Conservation (phyloP, 2,888 invertebrate genomes). For the Limnephilus marmoratus region DNA sequence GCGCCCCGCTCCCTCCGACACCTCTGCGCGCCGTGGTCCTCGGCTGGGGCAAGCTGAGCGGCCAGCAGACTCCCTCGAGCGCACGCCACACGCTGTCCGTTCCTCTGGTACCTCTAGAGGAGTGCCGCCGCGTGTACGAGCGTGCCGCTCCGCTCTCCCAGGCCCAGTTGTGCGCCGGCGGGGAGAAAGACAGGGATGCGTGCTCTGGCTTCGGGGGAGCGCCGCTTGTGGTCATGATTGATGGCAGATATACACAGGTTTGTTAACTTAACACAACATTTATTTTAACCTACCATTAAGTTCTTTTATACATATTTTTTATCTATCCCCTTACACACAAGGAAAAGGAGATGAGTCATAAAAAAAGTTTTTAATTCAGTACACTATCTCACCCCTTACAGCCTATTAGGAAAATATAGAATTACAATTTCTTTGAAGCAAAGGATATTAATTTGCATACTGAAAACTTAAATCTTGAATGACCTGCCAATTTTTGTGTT, state of each 20-base stretch:
- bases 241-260: constrained; percentile 82
- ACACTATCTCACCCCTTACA: too few species aligned
- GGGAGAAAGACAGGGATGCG: constrained; percentile 84
- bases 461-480: too few species aligned
- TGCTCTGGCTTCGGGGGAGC: constrained; percentile 90
- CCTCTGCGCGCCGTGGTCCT: constrained; percentile 81
- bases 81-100: constrained; percentile 81
- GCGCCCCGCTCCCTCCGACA: constrained; percentile 84
- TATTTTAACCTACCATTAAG: too few species aligned
- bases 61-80: constrained; percentile 71
- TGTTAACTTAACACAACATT: not conserved
- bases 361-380: too few species aligned
- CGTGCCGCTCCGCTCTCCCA: constrained; percentile 80
- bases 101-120: constrained; percentile 81
- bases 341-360: too few species aligned
- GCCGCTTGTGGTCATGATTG: constrained; percentile 81
- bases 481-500: too few species aligned
- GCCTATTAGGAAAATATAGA: too few species aligned
- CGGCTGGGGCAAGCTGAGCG: constrained; percentile 83
- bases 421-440: too few species aligned
- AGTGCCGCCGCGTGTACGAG: constrained; percentile 83
- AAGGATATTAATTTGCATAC: too few species aligned
- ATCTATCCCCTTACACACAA: too few species aligned
- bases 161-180: constrained; percentile 86
- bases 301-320: too few species aligned